These are phyloP conservation scores for Sphecodes monilicornis DNA, from an alignment of 2,888 invertebrate species.

Conservation along the genomic window DNA sequence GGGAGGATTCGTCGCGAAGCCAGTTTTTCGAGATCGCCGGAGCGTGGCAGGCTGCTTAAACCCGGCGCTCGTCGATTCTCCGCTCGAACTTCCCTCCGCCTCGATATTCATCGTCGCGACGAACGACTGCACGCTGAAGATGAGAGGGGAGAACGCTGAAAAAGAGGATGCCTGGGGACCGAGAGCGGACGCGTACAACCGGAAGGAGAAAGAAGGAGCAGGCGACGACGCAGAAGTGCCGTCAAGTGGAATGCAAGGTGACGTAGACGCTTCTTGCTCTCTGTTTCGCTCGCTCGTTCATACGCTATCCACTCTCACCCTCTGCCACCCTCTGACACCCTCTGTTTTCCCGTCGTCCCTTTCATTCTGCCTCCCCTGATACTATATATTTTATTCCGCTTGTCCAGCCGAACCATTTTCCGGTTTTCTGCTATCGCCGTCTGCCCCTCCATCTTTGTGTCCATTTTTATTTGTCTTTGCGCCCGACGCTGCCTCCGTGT, in stretches of 20 bases:
- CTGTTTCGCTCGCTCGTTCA: conserved; percentile 12
- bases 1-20: conserved; percentile 29
- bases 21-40: conserved; percentile 58
- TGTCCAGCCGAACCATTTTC: neutral
- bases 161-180: conserved; percentile 32
- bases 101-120: conserved; percentile 50
- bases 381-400: conserved; percentile 14
- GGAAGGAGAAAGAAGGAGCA: conserved; percentile 58
- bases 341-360: conserved; percentile 6
- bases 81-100: conserved; percentile 22
- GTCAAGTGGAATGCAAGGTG: conserved; percentile 67
- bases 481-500: neutral
- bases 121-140: neutral
- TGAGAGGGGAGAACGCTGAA: neutral
- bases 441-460: neutral
- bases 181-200: conserved; percentile 24
- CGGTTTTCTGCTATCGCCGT: neutral
- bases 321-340: neutral
- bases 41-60: conserved; percentile 55
- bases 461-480: neutral
- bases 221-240: conserved; percentile 67
- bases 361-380: neutral
- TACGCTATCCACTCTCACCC: conserved; percentile 17
- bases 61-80: conserved; percentile 44
- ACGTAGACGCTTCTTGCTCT: conserved; percentile 55